phyloP scores from a whole-genome alignment of 2,888 invertebrate species.

The Yponomeuta sedellus region DNA sequence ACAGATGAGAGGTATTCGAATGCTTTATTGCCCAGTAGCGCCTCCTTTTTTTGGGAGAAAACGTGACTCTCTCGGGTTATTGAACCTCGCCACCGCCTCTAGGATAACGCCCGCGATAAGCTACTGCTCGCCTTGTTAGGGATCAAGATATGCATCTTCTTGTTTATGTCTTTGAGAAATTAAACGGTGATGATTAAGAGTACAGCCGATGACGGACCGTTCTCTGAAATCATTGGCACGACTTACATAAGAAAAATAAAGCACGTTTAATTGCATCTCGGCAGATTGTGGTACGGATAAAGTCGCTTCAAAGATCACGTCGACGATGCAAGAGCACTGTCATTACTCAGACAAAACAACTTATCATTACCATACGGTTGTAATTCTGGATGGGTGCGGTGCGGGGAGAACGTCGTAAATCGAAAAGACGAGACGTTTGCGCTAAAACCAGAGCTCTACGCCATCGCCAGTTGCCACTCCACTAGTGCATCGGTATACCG shows the following conservation, averaged over 20 bases:
- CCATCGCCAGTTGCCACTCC: not conserved
- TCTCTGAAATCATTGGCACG: slow-evolving; percentile 14
- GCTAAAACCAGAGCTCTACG: slow-evolving; percentile 10
- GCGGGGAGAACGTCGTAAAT: slow-evolving; percentile 3
- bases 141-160: slow-evolving; percentile 45
- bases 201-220: not conserved
- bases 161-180: slow-evolving; percentile 31
- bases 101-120: slow-evolving; percentile 45
- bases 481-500: not conserved
- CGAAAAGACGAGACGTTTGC: slow-evolving; percentile 5
- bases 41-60: slow-evolving; percentile 43
- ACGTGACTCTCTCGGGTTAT: slow-evolving; percentile 51
- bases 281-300: slow-evolving; percentile 9
- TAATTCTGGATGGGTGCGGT: slow-evolving; percentile 11
- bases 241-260: slow-evolving; percentile 11
- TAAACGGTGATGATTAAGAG: slow-evolving; percentile 13
- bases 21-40: slow-evolving; percentile 50
- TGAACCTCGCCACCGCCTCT: slow-evolving; percentile 54
- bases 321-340: not conserved
- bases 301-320: slow-evolving; percentile 9
- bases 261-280: slow-evolving; percentile 7
- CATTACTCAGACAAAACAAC: slow-evolving; percentile 9
- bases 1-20: slow-evolving; percentile 61
- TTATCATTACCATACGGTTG: slow-evolving; percentile 6
- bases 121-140: slow-evolving; percentile 43